Base-by-base conservation (phyloP, 2,797 vertebrate species). In the Holocentrus rufus region DNA sequence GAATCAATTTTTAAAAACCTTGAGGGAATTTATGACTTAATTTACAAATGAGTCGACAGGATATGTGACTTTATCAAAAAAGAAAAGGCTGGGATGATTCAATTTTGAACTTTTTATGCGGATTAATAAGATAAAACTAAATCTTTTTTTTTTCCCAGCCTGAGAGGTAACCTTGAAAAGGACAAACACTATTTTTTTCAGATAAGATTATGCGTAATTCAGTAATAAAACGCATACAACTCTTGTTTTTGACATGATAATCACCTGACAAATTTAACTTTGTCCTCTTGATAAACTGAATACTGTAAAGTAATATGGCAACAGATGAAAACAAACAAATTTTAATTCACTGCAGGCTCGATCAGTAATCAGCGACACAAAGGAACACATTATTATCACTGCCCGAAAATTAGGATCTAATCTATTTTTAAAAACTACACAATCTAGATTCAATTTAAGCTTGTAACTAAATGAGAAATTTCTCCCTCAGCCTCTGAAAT, bases 351-450 rank as follows among this genome's bases (percentile, higher is more conserved):
- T 56, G 42, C 30, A 31, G 61, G 34, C 30, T 62, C 58, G 7
- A 23, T 18, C 7, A 23, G 7, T 17, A 59, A 15, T 42, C 46
- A 75, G 47, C 59, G 0, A 64, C 23, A 67, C 66, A 13, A 8
- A 49, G 66, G 59, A 77, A 74, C 14, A 36, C 4, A 57, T 18
- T 23, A 27, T 27, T 49, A 39, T 49, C 31, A 23, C 7, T 36
- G 11, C 53, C 64, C 27, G 27, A 18, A 82, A 69, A 59, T 60
- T 42, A 42, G 1, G 18, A 73, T 2, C 20, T 34, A 9, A 7
- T 47, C 46, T 1, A 34, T 65, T 83, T 83, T 71, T 62, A 55
- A 25, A 31, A 85, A 77, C 9, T 60, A 23, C 7, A 47, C 46
- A 47, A n/a, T 30, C 2, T 7, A 61, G 42, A 1, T 56, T 23